phyloP scores from a whole-genome alignment of 2,113 vertebrate species.

The Cisticola juncidis region DNA sequence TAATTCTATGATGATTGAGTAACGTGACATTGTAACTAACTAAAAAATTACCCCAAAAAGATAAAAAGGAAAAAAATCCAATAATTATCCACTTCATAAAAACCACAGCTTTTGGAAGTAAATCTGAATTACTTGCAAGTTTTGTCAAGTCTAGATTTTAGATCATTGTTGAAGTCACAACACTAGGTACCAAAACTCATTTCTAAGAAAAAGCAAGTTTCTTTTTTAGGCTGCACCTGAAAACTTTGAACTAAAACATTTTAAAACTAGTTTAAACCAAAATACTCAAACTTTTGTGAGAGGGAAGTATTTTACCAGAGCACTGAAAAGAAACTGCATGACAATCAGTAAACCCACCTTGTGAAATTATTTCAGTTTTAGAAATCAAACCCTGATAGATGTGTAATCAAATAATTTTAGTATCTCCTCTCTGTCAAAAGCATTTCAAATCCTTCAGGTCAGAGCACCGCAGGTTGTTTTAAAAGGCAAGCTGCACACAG shows the following conservation, averaged over 20 bases:
- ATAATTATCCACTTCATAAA: not conserved
- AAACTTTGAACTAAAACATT: not conserved
- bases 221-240: not conserved
- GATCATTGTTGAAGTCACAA: not conserved
- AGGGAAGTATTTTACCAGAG: not conserved
- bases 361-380: not conserved
- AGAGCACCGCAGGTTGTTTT: not conserved
- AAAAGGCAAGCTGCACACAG: not conserved
- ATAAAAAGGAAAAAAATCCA: not conserved
- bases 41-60: not conserved
- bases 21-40: not conserved
- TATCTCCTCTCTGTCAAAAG: not conserved
- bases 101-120: not conserved
- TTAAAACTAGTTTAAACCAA: not conserved
- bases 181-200: not conserved
- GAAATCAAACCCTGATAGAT: not conserved
- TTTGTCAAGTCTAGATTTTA: not conserved
- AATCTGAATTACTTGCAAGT: not conserved
- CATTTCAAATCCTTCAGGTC: not conserved
- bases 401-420: not conserved
- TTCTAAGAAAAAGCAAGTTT: not conserved
- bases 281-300: not conserved
- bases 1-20: not conserved
- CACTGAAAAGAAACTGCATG: not conserved
- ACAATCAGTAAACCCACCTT: not conserved